Base-by-base conservation (phyloP, 2,888 invertebrate species). In the Drosophila bunnanda region DNA sequence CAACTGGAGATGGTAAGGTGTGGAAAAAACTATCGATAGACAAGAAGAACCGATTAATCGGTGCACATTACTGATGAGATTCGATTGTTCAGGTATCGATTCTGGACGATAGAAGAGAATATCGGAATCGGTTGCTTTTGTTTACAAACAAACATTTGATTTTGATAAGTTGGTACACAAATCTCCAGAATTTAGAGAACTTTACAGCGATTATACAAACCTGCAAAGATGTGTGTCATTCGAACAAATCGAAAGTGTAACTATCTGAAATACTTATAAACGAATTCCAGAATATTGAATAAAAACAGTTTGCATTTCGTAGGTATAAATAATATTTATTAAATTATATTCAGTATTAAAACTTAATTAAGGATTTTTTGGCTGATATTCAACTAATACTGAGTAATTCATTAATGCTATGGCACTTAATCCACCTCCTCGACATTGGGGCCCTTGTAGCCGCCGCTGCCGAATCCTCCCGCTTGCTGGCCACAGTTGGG, bases 1-100 rank as follows among this genome's bases (percentile, higher is more conserved):
- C 64, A 68, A 68, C 56, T 46, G 41, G 68, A 36, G 67, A 57
- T 69, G 68, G 53, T 5, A 58, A 12, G 54, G 38, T n/a, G 38
- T 58, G 28, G 15, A 48, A 41, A 1, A 32, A 41, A 48, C 39
- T 28, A 52, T 56, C 34, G 68, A 52, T 36, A 28, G 9, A 4
- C 12, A 7, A 5, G 12, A 0, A 7, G 46, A n/a, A 17, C 7
- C 17, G 48, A 13, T 30, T 30, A 30, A 30, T 17, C 17, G 1
- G 9, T 20, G 25, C 25, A 25, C 25, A 25, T 25, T 4, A 25
- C 2, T 25, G 25, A 4, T 25, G 25, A 25, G 4, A 4, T 17
- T 20, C 50, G 32, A 32, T 20, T 20, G 6, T 20, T 9, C 20
- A 36, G 5, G 4, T n/a, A 36, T n/a, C 44, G 43, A 55, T 12